phyloP scores from a whole-genome alignment of 2,888 invertebrate species.

The Stratiomys singularior region DNA sequence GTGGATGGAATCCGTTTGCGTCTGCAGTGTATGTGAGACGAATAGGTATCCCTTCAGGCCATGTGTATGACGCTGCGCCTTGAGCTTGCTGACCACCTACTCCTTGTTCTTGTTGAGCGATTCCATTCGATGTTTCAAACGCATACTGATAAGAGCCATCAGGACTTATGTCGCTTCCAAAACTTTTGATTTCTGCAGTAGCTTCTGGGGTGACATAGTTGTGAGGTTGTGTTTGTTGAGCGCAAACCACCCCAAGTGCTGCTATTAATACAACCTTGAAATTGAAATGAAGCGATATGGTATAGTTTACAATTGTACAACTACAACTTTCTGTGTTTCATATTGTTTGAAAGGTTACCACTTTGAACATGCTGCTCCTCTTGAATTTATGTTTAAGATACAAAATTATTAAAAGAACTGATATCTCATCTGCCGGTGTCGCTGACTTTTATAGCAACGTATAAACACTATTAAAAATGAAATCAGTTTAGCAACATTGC shows the following conservation, averaged over 20 bases:
- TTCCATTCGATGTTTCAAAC: constrained; percentile 69
- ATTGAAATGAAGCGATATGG: too few relatives aligned
- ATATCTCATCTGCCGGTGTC: too few relatives aligned
- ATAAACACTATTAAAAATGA: too few relatives aligned
- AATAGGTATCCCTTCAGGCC: constrained; percentile 65
- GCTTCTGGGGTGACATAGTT: constrained; percentile 3
- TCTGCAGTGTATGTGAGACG: constrained; percentile 62
- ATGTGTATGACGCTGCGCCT: constrained; percentile 66
- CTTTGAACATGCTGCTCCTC: constrained; percentile 25
- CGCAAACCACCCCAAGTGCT: not conserved
- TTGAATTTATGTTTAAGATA: not conserved
- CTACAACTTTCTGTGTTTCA: too few relatives aligned
- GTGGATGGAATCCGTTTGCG: constrained; percentile 39
- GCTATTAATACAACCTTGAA: constrained; percentile 3
- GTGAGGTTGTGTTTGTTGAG: not conserved
- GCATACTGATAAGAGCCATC: constrained; percentile 61
- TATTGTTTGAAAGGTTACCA: not conserved
- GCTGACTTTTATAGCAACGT: too few relatives aligned
- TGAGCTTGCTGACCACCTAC: constrained; percentile 56
- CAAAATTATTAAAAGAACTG: too few relatives aligned
- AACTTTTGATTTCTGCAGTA: constrained; percentile 43
- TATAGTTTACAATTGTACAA: too few relatives aligned
- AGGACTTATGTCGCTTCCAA: constrained; percentile 62
- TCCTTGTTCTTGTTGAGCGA: constrained; percentile 55
- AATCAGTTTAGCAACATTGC: too few relatives aligned